Percentiles rank a stretch among this genome's conserved stretches.
Evolutionary conservation across 1,140 invertebrate species (phyloP).

Genomic region (Trachymyrmex septentrionalis): DNA sequence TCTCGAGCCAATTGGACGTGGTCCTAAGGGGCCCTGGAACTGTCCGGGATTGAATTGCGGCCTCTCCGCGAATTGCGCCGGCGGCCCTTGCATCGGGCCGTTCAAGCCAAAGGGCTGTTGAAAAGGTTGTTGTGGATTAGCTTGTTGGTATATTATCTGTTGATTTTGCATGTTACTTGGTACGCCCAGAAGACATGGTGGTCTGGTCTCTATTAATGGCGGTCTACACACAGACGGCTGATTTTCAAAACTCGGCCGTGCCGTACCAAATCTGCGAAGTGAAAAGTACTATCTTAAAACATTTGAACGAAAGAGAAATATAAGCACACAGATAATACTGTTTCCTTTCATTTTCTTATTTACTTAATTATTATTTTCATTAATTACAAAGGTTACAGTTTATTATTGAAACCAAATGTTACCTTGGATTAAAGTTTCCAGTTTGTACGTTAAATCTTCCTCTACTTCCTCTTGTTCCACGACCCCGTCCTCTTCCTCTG

Average conservation of each 20-base stretch:
- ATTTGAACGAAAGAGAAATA: not conserved
- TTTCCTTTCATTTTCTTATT: not conserved
- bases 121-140: constrained; percentile 72
- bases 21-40: constrained; percentile 67
- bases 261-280: constrained; percentile 55
- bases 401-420: constrained; percentile 9
- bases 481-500: constrained; percentile 74
- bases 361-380: constrained; percentile 13
- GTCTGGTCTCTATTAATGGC: constrained; percentile 78
- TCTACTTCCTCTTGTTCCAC: constrained; percentile 75
- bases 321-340: not conserved
- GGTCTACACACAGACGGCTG: constrained; percentile 79
- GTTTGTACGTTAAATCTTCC: constrained; percentile 75
- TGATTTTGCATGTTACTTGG: constrained; percentile 75
- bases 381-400: not conserved
- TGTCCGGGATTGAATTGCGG: constrained; percentile 75
- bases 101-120: constrained; percentile 70
- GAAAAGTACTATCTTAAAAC: not conserved
- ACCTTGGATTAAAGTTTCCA: constrained; percentile 78
- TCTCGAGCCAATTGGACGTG: constrained; percentile 67
- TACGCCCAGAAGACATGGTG: constrained; percentile 76
- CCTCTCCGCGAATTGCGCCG: constrained; percentile 71
- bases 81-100: constrained; percentile 71
- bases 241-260: constrained; percentile 70
- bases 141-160: constrained; percentile 77